phyloP scores from a whole-genome alignment of 1,140 invertebrate genomes.

The Ips typographus region DNA sequence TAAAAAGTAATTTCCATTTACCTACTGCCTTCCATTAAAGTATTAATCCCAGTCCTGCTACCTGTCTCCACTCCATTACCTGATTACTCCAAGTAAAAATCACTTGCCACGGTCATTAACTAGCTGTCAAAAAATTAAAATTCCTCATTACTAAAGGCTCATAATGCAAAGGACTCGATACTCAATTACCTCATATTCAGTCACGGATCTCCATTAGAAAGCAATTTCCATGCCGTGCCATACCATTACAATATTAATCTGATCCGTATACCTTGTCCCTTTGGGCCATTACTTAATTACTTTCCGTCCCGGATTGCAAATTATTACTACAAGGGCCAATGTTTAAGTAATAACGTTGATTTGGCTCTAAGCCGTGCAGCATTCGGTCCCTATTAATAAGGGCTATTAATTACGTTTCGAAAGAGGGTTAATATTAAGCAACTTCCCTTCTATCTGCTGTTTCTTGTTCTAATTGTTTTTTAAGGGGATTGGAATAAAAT shows the following conservation, averaged over 20 bases:
- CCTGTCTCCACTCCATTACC: no score
- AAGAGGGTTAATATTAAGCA: neutral
- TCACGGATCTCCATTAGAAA: conserved; percentile 3
- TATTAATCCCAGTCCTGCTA: no score
- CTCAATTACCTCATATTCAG: no score
- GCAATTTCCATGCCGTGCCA: conserved; percentile 12
- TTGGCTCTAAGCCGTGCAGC: neutral
- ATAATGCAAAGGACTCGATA: no score
- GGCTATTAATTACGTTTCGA: conserved; percentile 11
- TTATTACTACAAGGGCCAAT: conserved; percentile 9
- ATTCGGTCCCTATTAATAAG: conserved; percentile 5
- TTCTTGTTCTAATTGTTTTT: neutral
- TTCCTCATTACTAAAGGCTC: no score
- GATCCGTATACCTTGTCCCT: conserved; percentile 12
- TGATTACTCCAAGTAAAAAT: no score
- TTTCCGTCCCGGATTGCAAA: neutral
- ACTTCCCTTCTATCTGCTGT: neutral
- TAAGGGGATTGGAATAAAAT: no score
- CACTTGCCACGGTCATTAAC: no score
- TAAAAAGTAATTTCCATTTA: no score
- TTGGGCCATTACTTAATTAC: neutral
- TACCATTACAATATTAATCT: conserved; percentile 21
- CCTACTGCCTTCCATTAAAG: no score
- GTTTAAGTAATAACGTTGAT: conserved; percentile 15
- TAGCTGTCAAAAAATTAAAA: no score